Conservation (phyloP, 2,797 vertebrate species). For the Siniperca scherzeri region DNA sequence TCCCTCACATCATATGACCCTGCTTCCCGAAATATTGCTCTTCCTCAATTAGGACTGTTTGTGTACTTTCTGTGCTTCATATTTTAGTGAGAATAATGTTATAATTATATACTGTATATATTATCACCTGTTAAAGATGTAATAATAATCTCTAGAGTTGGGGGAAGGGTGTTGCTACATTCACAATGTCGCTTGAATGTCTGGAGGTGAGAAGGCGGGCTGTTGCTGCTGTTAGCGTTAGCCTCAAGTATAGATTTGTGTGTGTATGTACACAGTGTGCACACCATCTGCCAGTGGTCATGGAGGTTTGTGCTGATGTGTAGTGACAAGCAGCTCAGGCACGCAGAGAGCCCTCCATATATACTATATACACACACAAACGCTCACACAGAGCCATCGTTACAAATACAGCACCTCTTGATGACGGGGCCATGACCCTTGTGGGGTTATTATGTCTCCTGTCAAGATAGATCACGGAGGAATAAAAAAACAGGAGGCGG, state of each 20-base stretch:
- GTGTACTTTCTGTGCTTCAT: neutral
- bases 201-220: neutral
- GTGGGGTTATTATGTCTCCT: slow-evolving; percentile 61
- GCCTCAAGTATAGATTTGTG: slow-evolving; percentile 6
- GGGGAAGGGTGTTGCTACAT: no score
- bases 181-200: neutral
- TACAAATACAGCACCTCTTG: slow-evolving; percentile 45
- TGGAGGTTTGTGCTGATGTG: slow-evolving; percentile 54
- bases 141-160: no score
- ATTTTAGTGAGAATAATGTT: neutral
- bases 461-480: slow-evolving; percentile 57
- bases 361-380: slow-evolving; percentile 39
- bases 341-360: slow-evolving; percentile 35
- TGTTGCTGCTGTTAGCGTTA: neutral
- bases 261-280: slow-evolving; percentile 11
- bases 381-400: slow-evolving; percentile 46
- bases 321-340: slow-evolving; percentile 60
- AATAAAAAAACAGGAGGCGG: slow-evolving; percentile 32
- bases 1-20: neutral
- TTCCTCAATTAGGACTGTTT: neutral
- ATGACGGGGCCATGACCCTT: slow-evolving; percentile 52
- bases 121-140: neutral
- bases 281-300: slow-evolving; percentile 54
- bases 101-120: neutral
- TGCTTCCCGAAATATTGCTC: neutral